Conservation (phyloP, 2,888 invertebrate genomes). For the Iselma pallidipennis region DNA sequence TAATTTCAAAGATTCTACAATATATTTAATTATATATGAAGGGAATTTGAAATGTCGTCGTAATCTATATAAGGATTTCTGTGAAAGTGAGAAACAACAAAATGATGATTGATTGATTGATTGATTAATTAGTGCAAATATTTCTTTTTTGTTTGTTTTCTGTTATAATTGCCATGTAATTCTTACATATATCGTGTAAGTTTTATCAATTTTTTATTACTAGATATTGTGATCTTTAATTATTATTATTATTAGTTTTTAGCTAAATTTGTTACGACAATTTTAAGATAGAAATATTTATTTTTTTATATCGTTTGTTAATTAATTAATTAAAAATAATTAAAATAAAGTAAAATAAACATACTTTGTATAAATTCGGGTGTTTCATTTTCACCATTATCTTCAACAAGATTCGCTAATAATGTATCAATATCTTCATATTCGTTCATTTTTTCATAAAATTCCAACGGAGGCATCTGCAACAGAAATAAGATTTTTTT, state of each 20-base stretch:
- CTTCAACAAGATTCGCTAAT: constrained; percentile 46
- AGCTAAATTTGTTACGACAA: constrained; percentile 3
- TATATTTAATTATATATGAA: constrained; percentile 65
- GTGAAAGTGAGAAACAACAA: constrained; percentile 8
- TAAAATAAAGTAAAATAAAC: constrained; percentile 9
- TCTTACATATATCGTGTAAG: neutral
- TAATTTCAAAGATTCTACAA: constrained; percentile 61
- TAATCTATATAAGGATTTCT: constrained; percentile 58
- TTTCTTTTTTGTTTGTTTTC: constrained; percentile 8
- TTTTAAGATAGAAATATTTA: neutral
- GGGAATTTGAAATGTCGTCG: constrained; percentile 64
- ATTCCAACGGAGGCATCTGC: constrained; percentile 48
- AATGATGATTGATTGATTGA: neutral
- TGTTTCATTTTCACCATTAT: constrained; percentile 33
- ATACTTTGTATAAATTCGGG: constrained; percentile 9
- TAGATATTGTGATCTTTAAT: neutral
- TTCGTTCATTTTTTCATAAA: constrained; percentile 45
- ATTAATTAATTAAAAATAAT: neutral
- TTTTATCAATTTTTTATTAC: neutral
- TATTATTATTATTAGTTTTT: neutral
- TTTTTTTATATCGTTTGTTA: constrained; percentile 6
- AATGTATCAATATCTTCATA: constrained; percentile 45
- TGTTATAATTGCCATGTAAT: neutral
- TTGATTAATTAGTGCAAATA: no score
- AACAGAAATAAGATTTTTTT: constrained; percentile 30